phyloP scores from a whole-genome alignment of 2,888 invertebrate species.

The Colostygia pectinataria region DNA sequence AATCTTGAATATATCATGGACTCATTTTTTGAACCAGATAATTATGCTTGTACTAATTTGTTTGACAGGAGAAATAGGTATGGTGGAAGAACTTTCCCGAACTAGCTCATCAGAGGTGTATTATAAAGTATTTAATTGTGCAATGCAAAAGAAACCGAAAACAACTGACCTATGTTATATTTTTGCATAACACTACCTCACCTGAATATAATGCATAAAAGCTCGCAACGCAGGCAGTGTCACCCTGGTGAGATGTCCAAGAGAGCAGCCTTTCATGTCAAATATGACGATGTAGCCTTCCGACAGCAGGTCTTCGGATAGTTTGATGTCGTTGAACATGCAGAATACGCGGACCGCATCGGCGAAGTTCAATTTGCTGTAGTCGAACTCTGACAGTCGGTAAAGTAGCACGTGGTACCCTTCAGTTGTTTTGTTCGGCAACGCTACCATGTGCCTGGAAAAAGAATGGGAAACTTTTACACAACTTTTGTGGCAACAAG shows the following conservation, averaged over 20 bases:
- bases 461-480: too few relatives aligned
- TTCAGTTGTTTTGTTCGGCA: constrained; percentile 84
- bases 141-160: too few relatives aligned
- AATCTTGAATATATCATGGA: too few relatives aligned
- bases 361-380: constrained; percentile 85
- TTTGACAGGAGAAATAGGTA: too few relatives aligned
- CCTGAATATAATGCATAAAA: constrained; percentile 87
- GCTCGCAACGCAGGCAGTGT: constrained; percentile 84
- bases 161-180: too few relatives aligned
- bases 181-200: too few relatives aligned
- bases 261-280: constrained; percentile 86
- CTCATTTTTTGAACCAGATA: too few relatives aligned
- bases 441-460: constrained; percentile 84
- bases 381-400: constrained; percentile 83
- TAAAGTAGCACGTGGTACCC: constrained; percentile 85
- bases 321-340: constrained; percentile 86
- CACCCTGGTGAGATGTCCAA: constrained; percentile 86
- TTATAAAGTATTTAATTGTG: too few relatives aligned
- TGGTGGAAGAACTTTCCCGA: too few relatives aligned
- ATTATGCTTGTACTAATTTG: too few relatives aligned
- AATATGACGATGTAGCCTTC: constrained; percentile 85
- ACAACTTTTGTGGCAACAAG: too few relatives aligned
- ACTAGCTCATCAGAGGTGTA: too few relatives aligned
- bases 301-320: constrained; percentile 83
- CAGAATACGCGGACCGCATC: constrained; percentile 85